A percentile compares a stretch with the other conserved stretches of the same genome.
Evolutionary conservation across 2,113 vertebrate genomes (phyloP).

Genomic region (Canis aureus): DNA sequence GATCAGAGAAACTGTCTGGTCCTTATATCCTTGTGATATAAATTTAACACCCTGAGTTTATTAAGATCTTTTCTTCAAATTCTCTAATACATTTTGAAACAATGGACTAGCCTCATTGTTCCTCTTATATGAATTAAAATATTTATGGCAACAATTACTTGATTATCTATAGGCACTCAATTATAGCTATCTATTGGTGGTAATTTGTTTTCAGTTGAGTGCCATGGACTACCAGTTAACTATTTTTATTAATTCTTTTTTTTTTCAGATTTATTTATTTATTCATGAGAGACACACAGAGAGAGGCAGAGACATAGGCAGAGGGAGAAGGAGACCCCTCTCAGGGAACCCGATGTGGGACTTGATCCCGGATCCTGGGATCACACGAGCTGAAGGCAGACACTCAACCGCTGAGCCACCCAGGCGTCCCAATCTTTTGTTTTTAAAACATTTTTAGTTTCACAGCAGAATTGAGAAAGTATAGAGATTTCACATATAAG

Average conservation of each 20-base stretch:
- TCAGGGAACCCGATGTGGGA: too few species aligned
- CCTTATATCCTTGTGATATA: neutral
- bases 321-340: too few species aligned
- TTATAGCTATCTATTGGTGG: neutral
- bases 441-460: neutral
- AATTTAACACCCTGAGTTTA: neutral
- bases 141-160: neutral
- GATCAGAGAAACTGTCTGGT: neutral
- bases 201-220: constrained; percentile 10
- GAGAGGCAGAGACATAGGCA: too few species aligned
- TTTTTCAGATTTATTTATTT: too few species aligned
- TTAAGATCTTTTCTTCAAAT: neutral
- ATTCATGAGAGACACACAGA: too few species aligned
- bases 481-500: neutral
- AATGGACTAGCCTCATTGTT: neutral
- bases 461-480: neutral
- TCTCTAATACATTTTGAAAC: neutral
- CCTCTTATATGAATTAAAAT: constrained; percentile 15
- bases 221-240: neutral
- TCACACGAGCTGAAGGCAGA: too few species aligned
- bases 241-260: neutral
- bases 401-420: too few species aligned
- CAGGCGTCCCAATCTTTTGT: too few species aligned
- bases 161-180: neutral
- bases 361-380: too few species aligned